Percentiles rank a stretch among this genome's conserved stretches.
Conservation (phyloP, 2,113 vertebrate species). For the Microcebus griseorufus region DNA sequence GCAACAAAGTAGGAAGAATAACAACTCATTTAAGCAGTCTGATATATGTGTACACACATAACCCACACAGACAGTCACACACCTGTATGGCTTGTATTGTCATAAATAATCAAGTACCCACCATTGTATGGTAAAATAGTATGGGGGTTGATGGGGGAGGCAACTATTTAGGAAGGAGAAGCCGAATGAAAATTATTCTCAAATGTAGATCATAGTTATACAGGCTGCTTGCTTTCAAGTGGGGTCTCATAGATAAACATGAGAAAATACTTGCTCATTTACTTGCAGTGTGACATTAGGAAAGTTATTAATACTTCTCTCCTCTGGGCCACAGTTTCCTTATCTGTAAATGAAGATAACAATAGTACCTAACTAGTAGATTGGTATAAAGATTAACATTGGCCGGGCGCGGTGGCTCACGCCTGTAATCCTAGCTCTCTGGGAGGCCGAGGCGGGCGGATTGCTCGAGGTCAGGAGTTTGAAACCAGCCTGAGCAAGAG, state of each 20-base stretch:
- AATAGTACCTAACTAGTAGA: background rate
- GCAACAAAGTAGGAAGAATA: background rate
- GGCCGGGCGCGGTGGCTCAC: no score
- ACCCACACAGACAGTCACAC: background rate
- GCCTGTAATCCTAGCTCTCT: no score
- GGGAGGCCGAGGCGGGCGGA: no score
- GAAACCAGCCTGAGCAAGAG: no score
- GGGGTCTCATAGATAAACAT: background rate
- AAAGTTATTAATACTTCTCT: background rate
- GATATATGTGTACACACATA: background rate
- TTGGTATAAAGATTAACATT: constrained; percentile 9
- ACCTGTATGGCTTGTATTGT: background rate
- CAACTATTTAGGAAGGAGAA: background rate
- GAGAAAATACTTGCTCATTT: background rate
- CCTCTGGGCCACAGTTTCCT: background rate
- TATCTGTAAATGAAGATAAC: background rate
- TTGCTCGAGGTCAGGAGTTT: no score
- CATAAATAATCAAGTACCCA: background rate
- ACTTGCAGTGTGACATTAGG: background rate
- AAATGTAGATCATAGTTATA: background rate
- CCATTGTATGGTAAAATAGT: background rate
- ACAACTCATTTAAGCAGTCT: background rate
- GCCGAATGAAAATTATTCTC: background rate
- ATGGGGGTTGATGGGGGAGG: background rate
- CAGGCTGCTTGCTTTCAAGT: background rate